Conservation (phyloP, 2,113 vertebrate genomes). For the Gobius niger region DNA sequence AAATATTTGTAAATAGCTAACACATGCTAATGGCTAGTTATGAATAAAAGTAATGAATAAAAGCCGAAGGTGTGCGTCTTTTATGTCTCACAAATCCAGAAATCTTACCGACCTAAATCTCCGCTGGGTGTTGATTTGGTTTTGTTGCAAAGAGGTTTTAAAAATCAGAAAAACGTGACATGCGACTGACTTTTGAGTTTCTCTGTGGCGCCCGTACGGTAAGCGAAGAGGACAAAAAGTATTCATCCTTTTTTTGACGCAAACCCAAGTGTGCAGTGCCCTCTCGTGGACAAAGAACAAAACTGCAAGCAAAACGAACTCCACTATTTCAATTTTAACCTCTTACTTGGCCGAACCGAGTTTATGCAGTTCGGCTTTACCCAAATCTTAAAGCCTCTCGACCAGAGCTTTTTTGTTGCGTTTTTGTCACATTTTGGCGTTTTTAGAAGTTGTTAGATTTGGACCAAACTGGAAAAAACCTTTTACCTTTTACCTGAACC, state of each 20-base stretch:
- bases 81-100: neutral
- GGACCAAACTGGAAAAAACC: too few species aligned
- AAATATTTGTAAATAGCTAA: slow-evolving; percentile 11
- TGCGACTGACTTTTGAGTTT: neutral
- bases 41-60: neutral
- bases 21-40: slow-evolving; percentile 4
- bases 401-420: too few species aligned
- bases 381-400: too few species aligned
- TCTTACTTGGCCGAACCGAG: too few species aligned
- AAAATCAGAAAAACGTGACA: neutral
- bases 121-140: neutral
- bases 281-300: slow-evolving; percentile 32
- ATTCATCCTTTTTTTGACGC: neutral
- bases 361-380: too few species aligned
- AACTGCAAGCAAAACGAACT: neutral
- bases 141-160: fast-evolving
- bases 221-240: slow-evolving; percentile 40
- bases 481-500: too few species aligned
- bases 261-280: slow-evolving; percentile 23
- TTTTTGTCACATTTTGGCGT: too few species aligned
- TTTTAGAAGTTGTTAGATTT: too few species aligned
- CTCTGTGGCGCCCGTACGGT: slow-evolving; percentile 61
- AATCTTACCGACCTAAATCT: slow-evolving; percentile 19
- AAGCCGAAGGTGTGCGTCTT: too few species aligned
- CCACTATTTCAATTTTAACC: neutral